Base-by-base conservation (phyloP, 2,113 vertebrate species). In the Paradisaea rubra region DNA sequence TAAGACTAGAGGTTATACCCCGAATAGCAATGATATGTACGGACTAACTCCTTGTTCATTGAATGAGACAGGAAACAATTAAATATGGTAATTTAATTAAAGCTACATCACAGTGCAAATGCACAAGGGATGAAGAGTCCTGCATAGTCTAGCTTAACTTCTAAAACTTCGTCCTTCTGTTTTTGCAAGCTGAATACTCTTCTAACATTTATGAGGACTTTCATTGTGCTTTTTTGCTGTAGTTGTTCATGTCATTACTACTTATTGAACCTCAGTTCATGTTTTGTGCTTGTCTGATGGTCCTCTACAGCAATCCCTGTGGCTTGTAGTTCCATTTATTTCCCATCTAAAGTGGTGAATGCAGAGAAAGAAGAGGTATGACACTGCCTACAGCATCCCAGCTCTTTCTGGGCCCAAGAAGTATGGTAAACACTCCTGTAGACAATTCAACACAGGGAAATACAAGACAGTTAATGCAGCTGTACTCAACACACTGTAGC, bases 61-160 rank as follows among this genome's bases (percentile, higher is more conserved):
- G 61, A 89, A 79, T 64, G 65, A 92, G 86, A 89, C 45, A 89
- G 57, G 28, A 91, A 88, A 95, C 19, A 88, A 90, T 86, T 81
- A 86, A 92, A 91, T 70, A 87, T 41, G 45, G 30, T 74, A 83
- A 89, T 92, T 71, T 92, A 81, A 92, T 94, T 96, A 89, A 88
- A 63, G 41, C 31, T 68, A 39, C 54, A 90, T 79, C 33, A 65
- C 47, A 83, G n/a, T 31, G 39, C 47, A 90, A 86, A 81, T 66
- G 28, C 56, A 79, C 77, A 81, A 60, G 56, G 56, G 53, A 56
- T 60, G 41, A 60, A 68, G 69, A 79, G 18, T 83, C 70, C n/a
- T 81, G 11, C 9, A 37, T 10, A 63, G 33, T 24, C 24, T 56
- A 78, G 2, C 9, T 73, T 68, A 84, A 76, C 11, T 81, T 57